Evolutionary conservation across 2,888 invertebrate species (phyloP).

Genomic region (Orthosia gracilis): DNA sequence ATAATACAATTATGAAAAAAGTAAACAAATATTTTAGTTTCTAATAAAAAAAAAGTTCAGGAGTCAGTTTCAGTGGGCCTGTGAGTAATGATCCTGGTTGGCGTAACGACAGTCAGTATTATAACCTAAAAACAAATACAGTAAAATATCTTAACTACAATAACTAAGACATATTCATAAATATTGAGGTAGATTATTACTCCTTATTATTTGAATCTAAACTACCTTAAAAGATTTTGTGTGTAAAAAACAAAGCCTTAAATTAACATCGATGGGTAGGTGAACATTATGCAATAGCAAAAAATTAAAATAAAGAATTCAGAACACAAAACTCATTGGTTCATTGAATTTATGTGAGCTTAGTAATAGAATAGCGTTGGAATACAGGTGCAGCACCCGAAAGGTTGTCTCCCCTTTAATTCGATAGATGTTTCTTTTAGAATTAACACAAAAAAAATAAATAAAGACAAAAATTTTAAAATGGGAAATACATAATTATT

Average conservation of each 20-base stretch:
- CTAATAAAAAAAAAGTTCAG: conserved; percentile 8
- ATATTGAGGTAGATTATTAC: conserved; percentile 66
- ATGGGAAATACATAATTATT: neutral
- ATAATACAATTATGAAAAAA: conserved; percentile 10
- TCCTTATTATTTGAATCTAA: conserved; percentile 48
- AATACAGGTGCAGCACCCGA: conserved; percentile 3
- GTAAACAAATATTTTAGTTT: neutral
- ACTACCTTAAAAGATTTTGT: conserved; percentile 47
- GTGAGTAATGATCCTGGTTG: conserved; percentile 35
- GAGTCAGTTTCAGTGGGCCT: conserved; percentile 59
- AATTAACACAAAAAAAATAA: neutral
- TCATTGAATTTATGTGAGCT: conserved; percentile 19
- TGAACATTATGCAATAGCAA: conserved; percentile 45
- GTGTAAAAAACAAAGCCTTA: conserved; percentile 51
- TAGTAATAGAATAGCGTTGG: conserved; percentile 8
- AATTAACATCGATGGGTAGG: conserved; percentile 53
- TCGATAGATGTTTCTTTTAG: neutral
- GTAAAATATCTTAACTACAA: conserved; percentile 58
- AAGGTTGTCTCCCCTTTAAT: neutral
- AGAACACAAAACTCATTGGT: conserved; percentile 9
- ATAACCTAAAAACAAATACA: conserved; percentile 60
- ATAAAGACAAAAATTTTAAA: neutral
- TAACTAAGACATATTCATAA: conserved; percentile 62
- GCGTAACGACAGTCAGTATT: conserved; percentile 44
- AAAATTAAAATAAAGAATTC: conserved; percentile 5